These are phyloP conservation scores for Terrapene triunguis DNA, from an alignment of 2,113 vertebrate genomes.

Conservation along the genomic window DNA sequence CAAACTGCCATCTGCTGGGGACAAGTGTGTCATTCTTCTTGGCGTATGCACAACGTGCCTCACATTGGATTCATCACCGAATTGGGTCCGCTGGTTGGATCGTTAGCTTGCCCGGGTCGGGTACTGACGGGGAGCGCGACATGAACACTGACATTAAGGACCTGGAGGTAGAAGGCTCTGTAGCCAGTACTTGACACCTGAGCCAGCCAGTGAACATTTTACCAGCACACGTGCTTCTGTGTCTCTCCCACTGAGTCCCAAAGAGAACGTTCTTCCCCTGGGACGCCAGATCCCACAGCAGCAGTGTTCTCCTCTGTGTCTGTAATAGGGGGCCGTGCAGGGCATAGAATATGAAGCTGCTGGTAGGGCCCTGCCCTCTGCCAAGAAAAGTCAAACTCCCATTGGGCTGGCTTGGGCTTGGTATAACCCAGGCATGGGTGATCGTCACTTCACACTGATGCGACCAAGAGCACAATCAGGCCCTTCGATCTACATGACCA, in stretches of 20 bases:
- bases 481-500: neutral
- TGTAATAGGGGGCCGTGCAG: neutral
- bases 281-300: neutral
- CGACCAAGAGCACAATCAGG: neutral
- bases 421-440: neutral
- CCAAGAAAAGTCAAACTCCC: neutral
- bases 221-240: neutral
- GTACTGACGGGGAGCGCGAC: too few species aligned
- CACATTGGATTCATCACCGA: too few species aligned
- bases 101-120: too few species aligned
- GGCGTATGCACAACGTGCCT: too few species aligned
- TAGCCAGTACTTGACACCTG: neutral
- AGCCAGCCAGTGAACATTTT: neutral
- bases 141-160: neutral
- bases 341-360: neutral
- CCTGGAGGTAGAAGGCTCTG: neutral
- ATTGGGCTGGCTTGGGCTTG: neutral
- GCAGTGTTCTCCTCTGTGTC: neutral
- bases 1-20: neutral
- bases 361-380: neutral
- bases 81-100: too few species aligned
- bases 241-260: neutral
- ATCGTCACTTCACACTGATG: accelerated
- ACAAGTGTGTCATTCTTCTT: too few species aligned
- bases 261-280: neutral